Evolutionary conservation across 1,140 invertebrate species (phyloP), one percentile per base, ranked within the genome.

Genomic region (Chelonus insularis): DNA sequence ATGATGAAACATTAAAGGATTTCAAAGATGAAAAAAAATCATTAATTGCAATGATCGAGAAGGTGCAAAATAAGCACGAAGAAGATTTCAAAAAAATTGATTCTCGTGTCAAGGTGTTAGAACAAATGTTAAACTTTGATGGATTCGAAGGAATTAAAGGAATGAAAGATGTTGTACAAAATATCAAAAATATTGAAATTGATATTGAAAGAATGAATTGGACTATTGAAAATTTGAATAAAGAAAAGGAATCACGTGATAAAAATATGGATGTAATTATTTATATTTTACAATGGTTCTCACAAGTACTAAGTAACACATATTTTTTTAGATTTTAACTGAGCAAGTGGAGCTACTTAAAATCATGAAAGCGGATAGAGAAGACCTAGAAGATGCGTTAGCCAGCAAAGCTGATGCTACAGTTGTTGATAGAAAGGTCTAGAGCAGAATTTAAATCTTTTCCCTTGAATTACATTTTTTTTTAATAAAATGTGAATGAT

Each of bases 371-470:
- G 83, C 88, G 14, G 85, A 90, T 64, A 84, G 86, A 58, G 84
- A 86, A 65, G 87, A 88, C 66, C 77, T 90, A 63, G 84, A 87
- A 47, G 86, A 89, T 51, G 84, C 87, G 1, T 76, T 91, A 60
- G 87, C 87, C 0, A 86, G 88, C 16, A 91, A 91, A 76, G 89
- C 88, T 0, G 89, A 91, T 69, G 77, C 86, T 41, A 80, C 82
- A 1, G 76, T 84, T 57, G 75, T 91, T 43, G 85, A 88, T 18
- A 82, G 85, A 2, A 91, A 91, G 68, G 75, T 75, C 43, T 7
- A 6, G 29, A 23, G 4, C 1, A 50, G 20, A 12, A 29, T 11
- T 37, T 39, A 50, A 8, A 37, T 55, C 45, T 34, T 43, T 12
- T n/a, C n/a, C n/a, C n/a, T 34, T 1, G 1, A 34, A 11, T 34